A percentile compares a stretch with the other conserved stretches of the same genome.
phyloP scores from a whole-genome alignment of 2,113 vertebrate species.

The Lycocorax pyrrhopterus region DNA sequence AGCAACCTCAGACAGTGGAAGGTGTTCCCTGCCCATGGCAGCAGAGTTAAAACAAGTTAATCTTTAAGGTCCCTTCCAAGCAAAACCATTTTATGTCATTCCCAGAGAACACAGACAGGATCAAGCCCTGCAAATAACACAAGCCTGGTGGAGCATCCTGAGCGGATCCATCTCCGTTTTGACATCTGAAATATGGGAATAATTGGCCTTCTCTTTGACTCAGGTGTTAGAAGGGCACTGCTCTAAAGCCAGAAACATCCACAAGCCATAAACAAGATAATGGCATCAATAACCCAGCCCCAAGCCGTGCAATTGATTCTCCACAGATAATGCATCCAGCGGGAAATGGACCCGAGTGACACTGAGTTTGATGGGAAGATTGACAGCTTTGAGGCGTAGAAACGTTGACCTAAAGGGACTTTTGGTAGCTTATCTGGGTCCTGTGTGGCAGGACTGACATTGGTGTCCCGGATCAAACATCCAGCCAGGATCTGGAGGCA shows the following conservation, averaged over 20 bases:
- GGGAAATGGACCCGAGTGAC: neutral
- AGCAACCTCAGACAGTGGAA: neutral
- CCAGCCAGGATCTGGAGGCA: neutral
- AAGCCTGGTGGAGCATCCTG: neutral
- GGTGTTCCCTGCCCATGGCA: neutral
- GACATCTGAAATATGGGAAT: neutral
- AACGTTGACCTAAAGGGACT: neutral
- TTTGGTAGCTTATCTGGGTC: neutral
- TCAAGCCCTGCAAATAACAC: neutral
- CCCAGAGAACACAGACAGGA: neutral
- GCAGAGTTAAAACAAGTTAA: neutral
- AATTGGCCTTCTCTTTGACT: neutral
- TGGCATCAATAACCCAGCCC: neutral
- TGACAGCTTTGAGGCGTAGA: neutral
- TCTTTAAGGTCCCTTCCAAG: neutral
- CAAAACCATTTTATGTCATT: neutral
- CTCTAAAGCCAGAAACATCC: neutral
- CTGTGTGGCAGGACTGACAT: neutral
- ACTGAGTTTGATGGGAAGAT: neutral
- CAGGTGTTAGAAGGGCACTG: neutral
- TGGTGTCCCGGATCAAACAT: neutral
- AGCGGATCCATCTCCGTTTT: neutral
- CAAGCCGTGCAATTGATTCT: constrained; percentile 26
- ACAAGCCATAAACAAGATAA: constrained; percentile 35
- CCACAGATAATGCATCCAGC: neutral